Conservation (phyloP, 2,888 invertebrate species). For the Caradrina kadenii region DNA sequence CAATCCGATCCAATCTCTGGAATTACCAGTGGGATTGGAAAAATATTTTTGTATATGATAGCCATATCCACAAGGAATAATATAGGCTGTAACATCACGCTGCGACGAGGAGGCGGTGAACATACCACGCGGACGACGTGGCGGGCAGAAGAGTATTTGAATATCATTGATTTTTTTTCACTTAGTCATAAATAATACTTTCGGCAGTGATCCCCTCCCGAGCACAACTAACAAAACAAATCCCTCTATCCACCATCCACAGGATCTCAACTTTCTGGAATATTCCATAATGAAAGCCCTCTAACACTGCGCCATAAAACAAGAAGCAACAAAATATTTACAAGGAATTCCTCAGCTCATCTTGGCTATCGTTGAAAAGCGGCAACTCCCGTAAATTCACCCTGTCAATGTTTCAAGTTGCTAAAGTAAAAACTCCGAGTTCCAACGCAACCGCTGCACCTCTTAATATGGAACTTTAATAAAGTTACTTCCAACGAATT, state of each 20-base stretch:
- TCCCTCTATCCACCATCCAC: neutral
- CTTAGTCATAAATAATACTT: neutral
- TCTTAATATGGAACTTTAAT: conserved; percentile 70
- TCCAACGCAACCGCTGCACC: conserved; percentile 61
- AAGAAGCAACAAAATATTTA: conserved; percentile 61
- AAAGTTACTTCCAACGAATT: conserved; percentile 59
- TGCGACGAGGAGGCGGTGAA: too few species aligned
- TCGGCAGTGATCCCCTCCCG: neutral
- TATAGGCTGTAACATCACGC: too few species aligned
- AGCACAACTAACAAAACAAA: neutral
- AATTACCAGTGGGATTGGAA: too few species aligned
- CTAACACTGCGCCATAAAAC: conserved; percentile 43
- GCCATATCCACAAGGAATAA: too few species aligned
- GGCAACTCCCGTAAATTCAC: conserved; percentile 75
- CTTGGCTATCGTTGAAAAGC: conserved; percentile 59
- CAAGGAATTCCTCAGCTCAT: conserved; percentile 66
- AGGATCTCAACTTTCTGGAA: conserved; percentile 41
- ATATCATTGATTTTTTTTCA: too few species aligned
- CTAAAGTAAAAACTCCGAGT: conserved; percentile 74
- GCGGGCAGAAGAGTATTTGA: too few species aligned
- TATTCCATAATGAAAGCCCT: conserved; percentile 43
- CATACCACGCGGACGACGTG: too few species aligned
- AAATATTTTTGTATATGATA: too few species aligned
- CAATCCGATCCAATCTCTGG: too few species aligned
- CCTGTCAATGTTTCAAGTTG: conserved; percentile 79